Evolutionary conservation across 2,113 vertebrate genomes (phyloP), one percentile per base, ranked within the genome.

Genomic region (Ancistrus triradiatus): DNA sequence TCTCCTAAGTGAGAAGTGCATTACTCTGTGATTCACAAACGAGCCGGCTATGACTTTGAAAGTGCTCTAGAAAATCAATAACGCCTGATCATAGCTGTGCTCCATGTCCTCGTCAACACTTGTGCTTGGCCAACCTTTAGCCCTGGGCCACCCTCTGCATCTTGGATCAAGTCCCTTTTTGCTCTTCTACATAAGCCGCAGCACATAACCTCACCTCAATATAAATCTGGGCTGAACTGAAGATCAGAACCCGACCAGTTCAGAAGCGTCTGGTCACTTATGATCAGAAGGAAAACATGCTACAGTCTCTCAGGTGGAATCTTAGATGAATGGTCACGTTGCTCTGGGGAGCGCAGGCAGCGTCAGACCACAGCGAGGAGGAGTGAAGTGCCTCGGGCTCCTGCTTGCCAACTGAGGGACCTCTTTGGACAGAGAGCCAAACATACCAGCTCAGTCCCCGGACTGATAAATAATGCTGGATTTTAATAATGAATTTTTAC

Each of bases 401-500:
- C 77, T 81, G 78, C 68, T 67, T 81, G 69, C 76, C 79, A 70
- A 79, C 74, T 73, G 57, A 71, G 74, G 78, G 76, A 76, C 80
- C 80, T 70, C 74, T 83, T 74, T 72, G 76, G 77, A 73, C 71
- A 67, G 61, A 76, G 81, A 81, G 77, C 77, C 70, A 79, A 84
- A 77, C 75, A 81, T 79, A 75, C 62, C 78, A 77, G 72, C 68
- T 67, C 68, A 60, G 73, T 78, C 82, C 78, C 59, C 43, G 35
- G 47, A 50, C 80, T 88, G 78, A 87, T 88, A 88, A 89, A 89
- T 90, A 86, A 87, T 88, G 81, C 73, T 64, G 38, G 75, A 70
- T 81, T 78, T 84, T 88, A 85, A 87, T 87, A 85, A 86, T 88
- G 76, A 87, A 88, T 90, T 82, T 82, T 86, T 87, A 81, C 48